Percentiles rank a stretch among this genome's conserved stretches.
phyloP scores from a whole-genome alignment of 2,797 vertebrate species.

The Vireo griseus region DNA sequence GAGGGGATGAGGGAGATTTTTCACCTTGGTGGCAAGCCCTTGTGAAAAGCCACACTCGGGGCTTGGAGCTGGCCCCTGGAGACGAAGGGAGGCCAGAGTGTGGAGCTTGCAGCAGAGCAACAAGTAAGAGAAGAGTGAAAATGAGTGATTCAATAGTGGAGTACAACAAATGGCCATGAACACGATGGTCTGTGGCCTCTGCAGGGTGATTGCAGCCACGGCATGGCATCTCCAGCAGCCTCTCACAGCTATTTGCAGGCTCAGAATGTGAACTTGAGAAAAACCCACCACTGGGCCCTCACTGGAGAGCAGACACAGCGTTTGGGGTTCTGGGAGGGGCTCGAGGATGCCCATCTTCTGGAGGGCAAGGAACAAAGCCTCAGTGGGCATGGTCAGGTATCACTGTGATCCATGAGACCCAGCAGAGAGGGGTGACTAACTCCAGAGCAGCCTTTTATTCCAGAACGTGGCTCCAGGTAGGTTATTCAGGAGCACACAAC shows the following conservation, averaged over 20 bases:
- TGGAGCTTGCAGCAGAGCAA: background rate
- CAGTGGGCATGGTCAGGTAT: background rate
- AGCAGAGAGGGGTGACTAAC: background rate
- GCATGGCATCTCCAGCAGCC: background rate
- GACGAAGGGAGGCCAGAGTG: background rate
- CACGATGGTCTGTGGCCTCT: background rate
- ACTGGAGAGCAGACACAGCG: background rate
- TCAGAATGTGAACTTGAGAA: background rate
- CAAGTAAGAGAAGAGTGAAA: background rate
- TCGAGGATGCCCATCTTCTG: background rate
- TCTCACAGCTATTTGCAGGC: background rate
- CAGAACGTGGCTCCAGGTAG: background rate
- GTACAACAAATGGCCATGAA: background rate
- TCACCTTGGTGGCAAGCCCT: background rate
- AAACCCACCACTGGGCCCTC: background rate
- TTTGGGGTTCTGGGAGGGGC: background rate
- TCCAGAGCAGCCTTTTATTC: background rate
- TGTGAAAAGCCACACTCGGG: background rate
- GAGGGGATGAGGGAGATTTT: background rate
- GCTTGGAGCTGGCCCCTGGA: background rate
- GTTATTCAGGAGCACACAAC: background rate
- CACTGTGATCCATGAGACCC: background rate
- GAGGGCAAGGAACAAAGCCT: background rate
- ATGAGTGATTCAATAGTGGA: background rate
- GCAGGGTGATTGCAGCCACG: background rate